Evolutionary conservation across 1,140 invertebrate species (phyloP), one percentile per base, ranked within the genome.

Genomic region (Drosophila varians): DNA sequence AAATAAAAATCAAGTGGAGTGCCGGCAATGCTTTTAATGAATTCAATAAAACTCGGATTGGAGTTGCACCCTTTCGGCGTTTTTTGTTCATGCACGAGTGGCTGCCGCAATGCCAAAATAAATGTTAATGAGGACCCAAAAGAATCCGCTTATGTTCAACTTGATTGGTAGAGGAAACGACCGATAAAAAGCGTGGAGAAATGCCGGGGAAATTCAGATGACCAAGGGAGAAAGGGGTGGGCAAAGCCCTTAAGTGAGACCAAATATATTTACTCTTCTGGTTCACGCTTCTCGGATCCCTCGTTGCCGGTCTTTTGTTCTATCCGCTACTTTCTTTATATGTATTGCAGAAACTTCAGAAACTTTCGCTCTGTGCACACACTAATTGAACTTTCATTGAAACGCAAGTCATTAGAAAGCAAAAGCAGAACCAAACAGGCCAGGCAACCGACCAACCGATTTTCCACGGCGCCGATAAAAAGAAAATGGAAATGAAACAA

Each of bases 381-480:
- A 38, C 73, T 86, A 86, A 86, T 86, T 87, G 82, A 80, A 87
- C 80, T 86, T 86, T 87, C 80, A 80, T 80, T 86, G 77, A 82
- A 87, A 77, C 77, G 74, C 82, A 62, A 82, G 73, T 74, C 80
- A 86, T 86, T 86, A 87, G 80, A 86, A 86, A 86, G 82, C 74
- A 87, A 86, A 61, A 77, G 69, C 80, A 80, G 80, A 79, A 84
- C 57, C 9, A 42, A 53, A 40, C 21, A 31, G 51, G 38, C 38
- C 38, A 42, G 0, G 16, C 6, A 4, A 42, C 19, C 43, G 46
- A 60, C 38, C 6, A 4, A 42, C 19, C 43, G 46, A 60, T 53
- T 62, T 74, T 55, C 42, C 74, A 51, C 56, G 19, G 53, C 53
- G 19, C 19, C 62, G 60, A 54, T 61, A 62, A 72, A 86, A 64